phyloP scores from a whole-genome alignment of 2,113 vertebrate genomes.

The Dinomys branickii region DNA sequence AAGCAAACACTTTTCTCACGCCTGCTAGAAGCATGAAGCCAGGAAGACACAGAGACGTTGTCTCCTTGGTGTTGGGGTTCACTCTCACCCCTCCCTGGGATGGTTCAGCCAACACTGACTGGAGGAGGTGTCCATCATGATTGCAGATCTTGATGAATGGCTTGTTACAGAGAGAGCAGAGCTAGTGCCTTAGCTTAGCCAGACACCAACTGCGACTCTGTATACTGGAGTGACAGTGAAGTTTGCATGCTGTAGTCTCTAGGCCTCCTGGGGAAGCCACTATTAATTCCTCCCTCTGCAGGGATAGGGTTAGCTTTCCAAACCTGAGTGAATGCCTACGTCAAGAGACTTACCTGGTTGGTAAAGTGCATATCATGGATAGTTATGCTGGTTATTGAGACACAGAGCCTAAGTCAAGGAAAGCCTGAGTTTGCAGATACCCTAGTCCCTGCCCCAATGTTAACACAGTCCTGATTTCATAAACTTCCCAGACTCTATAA shows the following conservation, averaged over 20 bases:
- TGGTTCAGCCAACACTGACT: not conserved
- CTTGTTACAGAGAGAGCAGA: not conserved
- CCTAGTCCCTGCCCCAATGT: rapidly evolving
- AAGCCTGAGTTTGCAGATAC: no score
- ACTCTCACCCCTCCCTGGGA: not conserved
- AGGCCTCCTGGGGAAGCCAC: no score
- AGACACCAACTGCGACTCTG: not conserved
- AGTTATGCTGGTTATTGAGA: not conserved
- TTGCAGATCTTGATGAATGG: not conserved
- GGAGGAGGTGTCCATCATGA: not conserved
- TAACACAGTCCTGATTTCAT: not conserved
- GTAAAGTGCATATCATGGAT: not conserved
- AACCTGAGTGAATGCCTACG: not conserved
- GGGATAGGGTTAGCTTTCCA: not conserved
- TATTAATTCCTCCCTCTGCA: not conserved
- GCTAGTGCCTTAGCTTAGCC: not conserved
- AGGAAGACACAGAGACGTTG: not conserved
- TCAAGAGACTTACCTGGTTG: not conserved
- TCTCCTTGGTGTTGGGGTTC: not conserved
- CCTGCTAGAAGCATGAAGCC: not conserved
- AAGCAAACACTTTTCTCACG: not conserved
- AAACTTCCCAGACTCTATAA: not conserved
- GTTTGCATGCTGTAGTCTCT: not conserved
- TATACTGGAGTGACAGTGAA: not conserved
- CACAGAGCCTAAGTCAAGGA: not conserved